Conservation (phyloP, 1,140 invertebrate species). For the Colletes gigas region DNA sequence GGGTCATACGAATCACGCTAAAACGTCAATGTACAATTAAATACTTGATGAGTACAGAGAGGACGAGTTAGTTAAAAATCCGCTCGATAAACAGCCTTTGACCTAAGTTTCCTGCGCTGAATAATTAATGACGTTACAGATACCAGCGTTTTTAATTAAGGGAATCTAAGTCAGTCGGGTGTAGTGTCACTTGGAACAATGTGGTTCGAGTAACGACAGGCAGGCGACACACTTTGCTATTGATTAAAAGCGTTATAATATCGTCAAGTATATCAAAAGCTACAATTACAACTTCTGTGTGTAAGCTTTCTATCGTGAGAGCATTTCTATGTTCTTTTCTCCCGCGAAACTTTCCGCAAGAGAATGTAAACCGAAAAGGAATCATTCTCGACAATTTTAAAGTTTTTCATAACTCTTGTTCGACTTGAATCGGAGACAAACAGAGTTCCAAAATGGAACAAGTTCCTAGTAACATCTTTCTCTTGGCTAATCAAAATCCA, state of each 20-base stretch:
- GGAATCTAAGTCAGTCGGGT: constrained; percentile 19
- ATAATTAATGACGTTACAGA: constrained; percentile 54
- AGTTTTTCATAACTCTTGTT: background rate
- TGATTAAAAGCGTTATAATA: background rate
- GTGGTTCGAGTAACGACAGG: background rate
- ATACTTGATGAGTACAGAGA: constrained; percentile 17
- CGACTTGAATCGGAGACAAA: no score
- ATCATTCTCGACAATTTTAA: background rate
- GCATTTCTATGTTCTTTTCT: background rate
- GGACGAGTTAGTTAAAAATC: constrained; percentile 55
- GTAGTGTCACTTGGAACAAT: background rate
- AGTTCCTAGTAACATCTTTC: no score
- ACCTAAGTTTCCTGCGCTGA: constrained; percentile 44
- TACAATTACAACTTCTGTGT: no score
- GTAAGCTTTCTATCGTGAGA: no score
- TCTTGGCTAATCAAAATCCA: no score
- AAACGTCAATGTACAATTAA: constrained; percentile 50
- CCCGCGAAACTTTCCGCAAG: background rate
- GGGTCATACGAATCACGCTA: background rate
- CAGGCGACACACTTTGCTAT: background rate
- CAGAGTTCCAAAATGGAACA: no score
- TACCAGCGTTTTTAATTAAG: constrained; percentile 39
- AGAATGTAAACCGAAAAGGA: no score
- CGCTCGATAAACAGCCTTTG: constrained; percentile 57
- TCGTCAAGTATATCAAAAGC: background rate